These are phyloP conservation scores for Liodrosophila aerea DNA, from an alignment of 2,888 invertebrate genomes.

Conservation along the genomic window DNA sequence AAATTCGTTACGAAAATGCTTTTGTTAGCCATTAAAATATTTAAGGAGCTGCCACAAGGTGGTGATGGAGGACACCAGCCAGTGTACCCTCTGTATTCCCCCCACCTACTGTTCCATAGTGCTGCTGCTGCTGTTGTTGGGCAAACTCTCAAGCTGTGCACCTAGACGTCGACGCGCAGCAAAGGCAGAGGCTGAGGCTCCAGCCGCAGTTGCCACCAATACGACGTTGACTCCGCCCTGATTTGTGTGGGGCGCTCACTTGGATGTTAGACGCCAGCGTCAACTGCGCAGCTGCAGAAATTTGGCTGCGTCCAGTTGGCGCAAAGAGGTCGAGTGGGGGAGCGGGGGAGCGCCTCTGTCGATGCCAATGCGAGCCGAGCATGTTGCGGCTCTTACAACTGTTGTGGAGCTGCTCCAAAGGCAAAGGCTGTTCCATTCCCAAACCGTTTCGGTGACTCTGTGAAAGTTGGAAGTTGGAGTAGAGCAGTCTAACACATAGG, in stretches of 20 bases:
- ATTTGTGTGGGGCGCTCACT: constrained; percentile 56
- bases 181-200: constrained; percentile 11
- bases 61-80: background rate
- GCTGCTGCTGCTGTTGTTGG: constrained; percentile 20
- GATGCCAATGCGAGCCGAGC: constrained; percentile 32
- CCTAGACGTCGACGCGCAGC: constrained; percentile 48
- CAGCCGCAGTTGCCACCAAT: constrained; percentile 57
- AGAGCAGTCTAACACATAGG: constrained; percentile 7
- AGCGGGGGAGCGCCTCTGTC: constrained; percentile 20
- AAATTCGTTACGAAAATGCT: constrained; percentile 65
- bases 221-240: constrained; percentile 67
- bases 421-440: constrained; percentile 65
- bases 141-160: constrained; percentile 37
- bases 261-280: constrained; percentile 54
- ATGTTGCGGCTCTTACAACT: constrained; percentile 7
- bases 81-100: constrained; percentile 3
- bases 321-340: constrained; percentile 36
- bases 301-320: constrained; percentile 67
- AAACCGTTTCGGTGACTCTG: constrained; percentile 46
- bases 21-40: constrained; percentile 72
- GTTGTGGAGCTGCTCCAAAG: constrained; percentile 21
- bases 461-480: constrained; percentile 5
- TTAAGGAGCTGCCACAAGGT: constrained; percentile 40
- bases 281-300: constrained; percentile 68
- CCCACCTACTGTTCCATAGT: constrained; percentile 4